Conservation (phyloP, 2,113 vertebrate species). For the Rhinoptilus africanus region DNA sequence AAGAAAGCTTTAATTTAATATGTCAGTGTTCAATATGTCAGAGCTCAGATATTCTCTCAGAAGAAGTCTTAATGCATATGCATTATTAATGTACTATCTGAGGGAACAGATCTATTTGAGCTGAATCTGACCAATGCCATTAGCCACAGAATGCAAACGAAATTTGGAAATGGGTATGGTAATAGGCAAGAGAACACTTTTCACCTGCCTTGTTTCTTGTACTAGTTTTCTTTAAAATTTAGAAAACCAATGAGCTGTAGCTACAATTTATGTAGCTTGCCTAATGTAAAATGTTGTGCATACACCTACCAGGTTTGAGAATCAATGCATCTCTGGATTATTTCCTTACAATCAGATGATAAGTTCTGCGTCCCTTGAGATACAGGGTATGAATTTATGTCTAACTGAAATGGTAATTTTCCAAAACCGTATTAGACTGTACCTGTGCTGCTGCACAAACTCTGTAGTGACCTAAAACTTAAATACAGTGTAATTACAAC, state of each 20-base stretch:
- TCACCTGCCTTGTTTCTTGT: not conserved
- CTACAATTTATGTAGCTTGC: not conserved
- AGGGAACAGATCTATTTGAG: conserved; percentile 53
- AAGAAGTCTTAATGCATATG: conserved; percentile 62
- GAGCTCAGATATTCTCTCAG: conserved; percentile 71
- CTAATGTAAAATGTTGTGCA: not conserved
- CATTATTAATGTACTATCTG: conserved; percentile 69
- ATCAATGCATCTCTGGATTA: not conserved
- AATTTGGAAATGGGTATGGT: not conserved
- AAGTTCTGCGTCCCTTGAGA: not conserved
- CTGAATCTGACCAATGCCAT: conserved; percentile 54
- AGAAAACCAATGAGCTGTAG: not conserved
- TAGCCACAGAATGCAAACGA: conserved; percentile 34
- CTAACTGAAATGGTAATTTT: not conserved
- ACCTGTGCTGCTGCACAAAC: not conserved
- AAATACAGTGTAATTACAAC: not conserved
- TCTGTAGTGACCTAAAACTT: not conserved
- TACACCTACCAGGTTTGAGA: not conserved
- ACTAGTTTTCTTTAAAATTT: not conserved
- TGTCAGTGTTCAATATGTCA: conserved; percentile 67
- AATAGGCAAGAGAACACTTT: not conserved
- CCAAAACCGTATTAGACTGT: not conserved
- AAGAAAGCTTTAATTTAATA: conserved; percentile 71
- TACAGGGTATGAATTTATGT: not conserved
- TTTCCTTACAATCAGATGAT: not conserved